Evolutionary conservation across 2,888 invertebrate species (phyloP), one percentile per base, ranked within the genome.

Genomic region (Tupiocoris notatus): DNA sequence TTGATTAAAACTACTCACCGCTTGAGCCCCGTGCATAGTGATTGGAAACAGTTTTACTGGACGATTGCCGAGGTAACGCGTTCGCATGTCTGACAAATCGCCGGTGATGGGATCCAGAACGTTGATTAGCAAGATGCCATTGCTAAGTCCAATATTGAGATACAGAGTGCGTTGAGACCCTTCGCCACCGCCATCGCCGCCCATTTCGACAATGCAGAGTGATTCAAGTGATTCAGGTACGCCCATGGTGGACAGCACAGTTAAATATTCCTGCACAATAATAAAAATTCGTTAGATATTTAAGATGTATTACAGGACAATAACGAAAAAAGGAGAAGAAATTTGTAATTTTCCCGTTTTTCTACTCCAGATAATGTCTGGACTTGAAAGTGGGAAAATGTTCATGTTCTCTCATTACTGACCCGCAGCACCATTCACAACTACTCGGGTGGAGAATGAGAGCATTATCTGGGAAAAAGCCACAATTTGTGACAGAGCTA

Each of bases 1-100:
- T n/a, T n/a, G n/a, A n/a, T n/a, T n/a, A n/a, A n/a, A n/a, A 39
- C 39, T 21, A 84, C 86, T 85, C 81, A 89, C 98, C 0, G 98
- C 96, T 84, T 99, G 97, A 9, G 94, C 91, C 16, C 94, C 95
- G 83, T 99, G 98, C 89, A 98, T 97, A 79, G 90, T 88, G 76
- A 99, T 97, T 83, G 96, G 90, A 84, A 98, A 99, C 2, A 99
- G 86, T 84, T 98, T 98, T 0, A 99, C 98, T 0, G 98, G 94
- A 68, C 96, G 87, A 0, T 96, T 94, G 22, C 99, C 99, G 66
- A 99, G 87, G 84, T 99, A 99, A 79, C 99, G 89, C 0, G 98
- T 98, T 81, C 99, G 88, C 0, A 98, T 98, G 83, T 99, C 99
- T 1, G 96, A 94, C 81, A 99, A 88, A 84, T 98, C 98, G 0